Percentiles rank a stretch among this genome's conserved stretches.
These are phyloP conservation scores for Hylia prasina DNA, from an alignment of 2,113 vertebrate species.

Conservation along the genomic window DNA sequence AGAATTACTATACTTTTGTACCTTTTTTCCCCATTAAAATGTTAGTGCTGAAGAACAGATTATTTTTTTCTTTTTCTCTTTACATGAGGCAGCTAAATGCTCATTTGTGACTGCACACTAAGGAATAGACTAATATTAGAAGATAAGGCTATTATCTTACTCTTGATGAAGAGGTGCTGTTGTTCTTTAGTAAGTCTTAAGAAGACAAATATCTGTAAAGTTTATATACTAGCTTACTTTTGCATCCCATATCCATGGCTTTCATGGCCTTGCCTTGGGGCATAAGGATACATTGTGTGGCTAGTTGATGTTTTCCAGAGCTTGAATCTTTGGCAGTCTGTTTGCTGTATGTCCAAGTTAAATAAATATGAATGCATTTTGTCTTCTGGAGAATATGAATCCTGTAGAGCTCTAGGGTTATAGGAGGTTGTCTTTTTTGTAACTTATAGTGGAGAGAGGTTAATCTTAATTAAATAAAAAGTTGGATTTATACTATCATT, in stretches of 20 bases:
- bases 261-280: not conserved
- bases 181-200: not conserved
- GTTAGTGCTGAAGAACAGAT: not conserved
- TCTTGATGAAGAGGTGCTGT: not conserved
- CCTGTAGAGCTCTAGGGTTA: not conserved
- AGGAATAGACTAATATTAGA: not conserved
- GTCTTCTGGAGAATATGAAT: conserved; percentile 41
- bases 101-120: not conserved
- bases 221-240: not conserved
- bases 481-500: not conserved
- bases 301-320: conserved; percentile 43
- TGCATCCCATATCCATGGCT: not conserved
- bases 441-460: not conserved
- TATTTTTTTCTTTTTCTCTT: not conserved
- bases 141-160: not conserved
- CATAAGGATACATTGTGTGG: not conserved
- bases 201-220: not conserved
- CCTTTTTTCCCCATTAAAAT: not conserved
- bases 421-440: conserved; percentile 6
- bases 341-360: conserved; percentile 27
- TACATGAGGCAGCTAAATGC: not conserved
- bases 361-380: conserved; percentile 53
- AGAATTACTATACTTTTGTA: not conserved
- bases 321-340: conserved; percentile 20
- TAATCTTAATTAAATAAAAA: conserved; percentile 27